Percentiles rank a stretch among this genome's conserved stretches.
Evolutionary conservation across 1,140 invertebrate genomes (phyloP).

Genomic region (Druon quercuslanigerum): DNA sequence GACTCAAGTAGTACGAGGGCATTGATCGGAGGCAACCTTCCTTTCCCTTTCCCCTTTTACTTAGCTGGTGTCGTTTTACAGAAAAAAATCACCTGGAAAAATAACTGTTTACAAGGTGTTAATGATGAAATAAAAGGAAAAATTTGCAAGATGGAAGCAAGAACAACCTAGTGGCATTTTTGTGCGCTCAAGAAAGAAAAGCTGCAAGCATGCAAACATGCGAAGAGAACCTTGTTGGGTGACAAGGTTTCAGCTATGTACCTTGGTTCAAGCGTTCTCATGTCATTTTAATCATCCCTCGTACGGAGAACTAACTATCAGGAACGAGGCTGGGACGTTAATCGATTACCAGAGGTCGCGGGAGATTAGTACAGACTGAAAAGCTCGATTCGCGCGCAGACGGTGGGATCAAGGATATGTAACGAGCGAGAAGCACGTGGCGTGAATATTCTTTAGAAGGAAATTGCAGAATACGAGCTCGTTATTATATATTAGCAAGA

Average conservation of each 20-base stretch:
- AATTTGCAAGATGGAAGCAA: background rate
- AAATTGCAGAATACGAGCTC: conserved; percentile 2
- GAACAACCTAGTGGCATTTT: background rate
- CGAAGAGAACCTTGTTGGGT: background rate
- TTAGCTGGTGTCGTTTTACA: background rate
- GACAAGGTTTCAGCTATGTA: conserved; percentile 2
- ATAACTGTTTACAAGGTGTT: background rate
- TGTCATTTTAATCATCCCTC: conserved; percentile 31
- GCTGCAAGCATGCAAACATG: background rate
- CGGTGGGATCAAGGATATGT: conserved; percentile 51
- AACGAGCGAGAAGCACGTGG: conserved; percentile 33
- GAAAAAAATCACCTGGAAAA: background rate
- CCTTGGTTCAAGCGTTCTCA: conserved; percentile 10
- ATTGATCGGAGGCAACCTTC: too few species aligned
- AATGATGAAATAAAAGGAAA: conserved; percentile 1
- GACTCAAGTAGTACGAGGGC: too few species aligned
- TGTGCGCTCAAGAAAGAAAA: background rate
- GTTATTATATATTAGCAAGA: conserved; percentile 12
- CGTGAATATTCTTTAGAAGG: conserved; percentile 23
- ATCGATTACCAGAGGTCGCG: conserved; percentile 44
- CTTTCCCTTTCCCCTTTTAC: too few species aligned
- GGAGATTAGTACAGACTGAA: conserved; percentile 36
- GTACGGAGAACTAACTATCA: conserved; percentile 19
- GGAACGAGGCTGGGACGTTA: conserved; percentile 13
- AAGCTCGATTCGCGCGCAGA: conserved; percentile 42